Evolutionary conservation across 1,140 invertebrate species (phyloP).

Genomic region (Pachyrhynchus sulphureomaculatus): DNA sequence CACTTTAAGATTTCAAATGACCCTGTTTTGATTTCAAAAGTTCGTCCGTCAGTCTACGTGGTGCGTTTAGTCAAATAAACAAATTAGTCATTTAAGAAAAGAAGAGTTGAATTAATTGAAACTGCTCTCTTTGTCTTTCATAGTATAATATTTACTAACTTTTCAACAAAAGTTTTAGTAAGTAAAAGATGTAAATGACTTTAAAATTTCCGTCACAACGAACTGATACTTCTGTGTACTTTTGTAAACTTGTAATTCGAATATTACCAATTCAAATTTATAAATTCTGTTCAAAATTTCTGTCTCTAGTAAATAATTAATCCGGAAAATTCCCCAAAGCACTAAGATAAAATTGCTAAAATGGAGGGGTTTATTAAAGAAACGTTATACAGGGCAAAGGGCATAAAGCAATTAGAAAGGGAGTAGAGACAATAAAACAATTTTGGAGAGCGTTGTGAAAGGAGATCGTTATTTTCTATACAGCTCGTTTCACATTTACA

Average conservation of each 20-base stretch:
- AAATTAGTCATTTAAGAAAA: too few species aligned
- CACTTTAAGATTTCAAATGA: too few species aligned
- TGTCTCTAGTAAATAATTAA: conserved; percentile 11
- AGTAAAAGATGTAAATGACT: background rate
- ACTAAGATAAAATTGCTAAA: conserved; percentile 2
- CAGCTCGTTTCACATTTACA: too few species aligned
- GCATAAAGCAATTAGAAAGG: conserved; percentile 23
- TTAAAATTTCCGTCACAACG: background rate
- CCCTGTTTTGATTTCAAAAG: too few species aligned
- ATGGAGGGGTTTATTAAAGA: conserved; percentile 16
- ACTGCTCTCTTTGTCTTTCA: background rate
- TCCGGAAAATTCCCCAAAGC: background rate
- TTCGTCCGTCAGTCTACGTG: too few species aligned
- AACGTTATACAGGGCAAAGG: conserved; percentile 15
- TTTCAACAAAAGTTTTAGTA: background rate
- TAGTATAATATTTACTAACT: background rate
- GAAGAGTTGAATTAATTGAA: too few species aligned
- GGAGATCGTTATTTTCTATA: conserved; percentile 10
- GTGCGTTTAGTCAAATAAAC: too few species aligned
- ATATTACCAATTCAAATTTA: conserved; percentile 10
- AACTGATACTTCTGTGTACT: background rate
- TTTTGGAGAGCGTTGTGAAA: conserved; percentile 13
- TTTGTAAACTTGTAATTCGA: background rate
- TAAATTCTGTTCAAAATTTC: conserved; percentile 9
- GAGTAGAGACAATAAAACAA: conserved; percentile 20